Base-by-base conservation (phyloP, 2,797 vertebrate species). In the Mycteria americana region DNA sequence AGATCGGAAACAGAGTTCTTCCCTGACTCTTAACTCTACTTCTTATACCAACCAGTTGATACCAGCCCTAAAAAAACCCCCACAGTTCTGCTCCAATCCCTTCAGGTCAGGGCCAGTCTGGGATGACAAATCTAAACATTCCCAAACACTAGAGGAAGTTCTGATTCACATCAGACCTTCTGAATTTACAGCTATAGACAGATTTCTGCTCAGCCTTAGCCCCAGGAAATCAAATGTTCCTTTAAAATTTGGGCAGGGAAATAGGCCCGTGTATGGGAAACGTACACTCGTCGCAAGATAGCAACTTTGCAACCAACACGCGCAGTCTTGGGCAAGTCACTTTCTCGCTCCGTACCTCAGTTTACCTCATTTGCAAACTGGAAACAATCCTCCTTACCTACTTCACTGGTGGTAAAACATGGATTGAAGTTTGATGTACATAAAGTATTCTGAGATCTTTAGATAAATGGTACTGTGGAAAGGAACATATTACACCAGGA, bases 401-500 rank as follows among this genome's bases (percentile, higher is more conserved):
- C 78, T 56, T 74, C 68, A 31, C 56, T 39, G 85, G 65, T 68
- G 81, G 84, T 88, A 95, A 93, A 93, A 77, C 68, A 60, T 1
- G 72, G 78, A 87, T 88, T 93, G 35, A 72, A 89, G 64, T 70
- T 93, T 62, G 78, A 87, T 24, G 46, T 56, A 74, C 88, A 64
- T 35, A 60, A 91, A 89, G 60, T 31, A 73, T 74, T 68, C 2
- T 0, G 12, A 96, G 92, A 91, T 95, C 63, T 87, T 60, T 6
- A 92, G 94, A 93, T 89, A 97, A 85, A 73, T 24, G 53, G 77
- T 46, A 17, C 64, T 22, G 19, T 43, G 62, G 53, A 95, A 92
- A 94, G 81, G 81, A 87, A 92, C 60, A 15, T 23, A 39, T 93
- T 83, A 87, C 81, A 92, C 46, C 88, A 96, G 70, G 56, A 79